Evolutionary conservation across 2,888 invertebrate genomes (phyloP).

Genomic region (Drosophila barbarae): DNA sequence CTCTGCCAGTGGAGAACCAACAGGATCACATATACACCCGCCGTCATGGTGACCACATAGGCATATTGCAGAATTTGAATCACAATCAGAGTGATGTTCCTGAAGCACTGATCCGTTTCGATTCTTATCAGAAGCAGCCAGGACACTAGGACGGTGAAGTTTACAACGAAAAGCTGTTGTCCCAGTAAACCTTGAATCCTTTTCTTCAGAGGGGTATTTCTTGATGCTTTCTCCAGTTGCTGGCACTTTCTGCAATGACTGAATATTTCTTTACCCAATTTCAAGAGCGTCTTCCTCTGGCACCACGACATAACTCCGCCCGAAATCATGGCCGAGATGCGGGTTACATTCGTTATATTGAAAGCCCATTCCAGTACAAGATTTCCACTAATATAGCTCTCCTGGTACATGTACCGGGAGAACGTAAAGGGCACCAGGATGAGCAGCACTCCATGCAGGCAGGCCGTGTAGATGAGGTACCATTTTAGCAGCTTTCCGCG

Average conservation of each 20-base stretch:
- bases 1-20: constrained; percentile 39
- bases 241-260: constrained; percentile 14
- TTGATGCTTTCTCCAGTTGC: background rate
- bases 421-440: constrained; percentile 16
- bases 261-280: constrained; percentile 2
- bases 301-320: constrained; percentile 25
- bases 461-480: constrained; percentile 27
- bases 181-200: constrained; percentile 9
- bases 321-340: constrained; percentile 25
- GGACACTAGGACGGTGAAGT: background rate
- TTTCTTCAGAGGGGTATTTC: background rate
- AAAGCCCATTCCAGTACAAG: constrained; percentile 16
- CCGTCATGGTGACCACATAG: constrained; percentile 15
- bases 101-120: background rate
- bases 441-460: constrained; percentile 13
- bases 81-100: constrained; percentile 1
- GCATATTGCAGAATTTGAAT: constrained; percentile 19
- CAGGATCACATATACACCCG: constrained; percentile 18
- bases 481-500: background rate
- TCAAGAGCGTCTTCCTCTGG: constrained; percentile 7
- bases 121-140: constrained; percentile 13
- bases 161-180: constrained; percentile 5
- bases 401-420: constrained; percentile 13
- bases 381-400: constrained; percentile 25
- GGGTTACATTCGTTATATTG: constrained; percentile 5